Percentiles rank a stretch among this genome's conserved stretches.
These are phyloP conservation scores for Intellagama lesueurii DNA, from an alignment of 2,797 vertebrate species.

Conservation along the genomic window DNA sequence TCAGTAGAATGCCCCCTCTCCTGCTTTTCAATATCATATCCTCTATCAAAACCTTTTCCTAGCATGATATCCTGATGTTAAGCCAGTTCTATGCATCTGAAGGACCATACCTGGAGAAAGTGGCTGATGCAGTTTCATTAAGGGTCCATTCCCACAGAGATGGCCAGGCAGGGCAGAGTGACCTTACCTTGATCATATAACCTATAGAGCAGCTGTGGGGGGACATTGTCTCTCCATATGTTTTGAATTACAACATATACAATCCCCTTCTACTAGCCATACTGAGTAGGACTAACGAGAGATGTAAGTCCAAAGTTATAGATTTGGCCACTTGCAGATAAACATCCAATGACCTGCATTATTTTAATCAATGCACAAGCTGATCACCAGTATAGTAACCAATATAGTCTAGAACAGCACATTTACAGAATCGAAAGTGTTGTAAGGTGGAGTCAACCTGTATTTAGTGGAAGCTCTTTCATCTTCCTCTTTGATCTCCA, in stretches of 20 bases:
- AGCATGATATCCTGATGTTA: no score
- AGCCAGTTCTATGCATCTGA: no score
- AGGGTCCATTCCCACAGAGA: background rate
- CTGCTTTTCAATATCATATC: no score
- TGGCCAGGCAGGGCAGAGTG: background rate
- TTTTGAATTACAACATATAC: no score
- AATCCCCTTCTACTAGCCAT: no score
- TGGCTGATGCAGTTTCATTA: background rate
- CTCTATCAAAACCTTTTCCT: no score
- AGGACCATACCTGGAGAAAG: no score
- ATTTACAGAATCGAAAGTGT: background rate
- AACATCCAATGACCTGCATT: background rate
- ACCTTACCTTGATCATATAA: background rate
- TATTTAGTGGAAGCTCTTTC: background rate
- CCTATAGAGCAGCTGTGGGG: background rate
- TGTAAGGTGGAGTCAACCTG: background rate
- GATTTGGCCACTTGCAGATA: background rate
- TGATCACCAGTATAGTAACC: background rate
- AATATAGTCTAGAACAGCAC: background rate
- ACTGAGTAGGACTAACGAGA: no score
- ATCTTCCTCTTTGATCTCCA: background rate
- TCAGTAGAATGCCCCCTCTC: no score
- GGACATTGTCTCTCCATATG: no score
- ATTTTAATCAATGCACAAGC: background rate
- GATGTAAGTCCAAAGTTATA: no score